Evolutionary conservation across 2,888 invertebrate genomes (phyloP).

Genomic region (Sinohyriopsis cumingii): DNA sequence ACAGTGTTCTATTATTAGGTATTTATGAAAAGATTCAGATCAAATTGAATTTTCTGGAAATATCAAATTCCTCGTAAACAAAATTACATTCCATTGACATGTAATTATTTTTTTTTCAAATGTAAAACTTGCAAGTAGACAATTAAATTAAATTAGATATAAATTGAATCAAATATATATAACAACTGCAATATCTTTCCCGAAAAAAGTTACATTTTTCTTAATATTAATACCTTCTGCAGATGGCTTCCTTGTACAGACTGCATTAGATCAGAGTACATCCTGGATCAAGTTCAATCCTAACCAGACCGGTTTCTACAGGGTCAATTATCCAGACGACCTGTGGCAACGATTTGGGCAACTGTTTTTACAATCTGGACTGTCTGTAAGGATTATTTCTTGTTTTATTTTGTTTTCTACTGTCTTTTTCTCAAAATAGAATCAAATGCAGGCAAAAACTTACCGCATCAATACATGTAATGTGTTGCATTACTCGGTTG

Average conservation of each 20-base stretch:
- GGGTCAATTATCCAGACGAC: slow-evolving; percentile 84
- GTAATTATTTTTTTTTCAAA: too few relatives aligned
- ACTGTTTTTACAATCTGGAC: slow-evolving; percentile 22
- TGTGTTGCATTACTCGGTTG: too few relatives aligned
- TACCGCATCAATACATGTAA: not conserved
- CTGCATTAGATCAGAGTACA: slow-evolving; percentile 5
- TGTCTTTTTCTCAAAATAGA: not conserved
- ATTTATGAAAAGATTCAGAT: too few relatives aligned
- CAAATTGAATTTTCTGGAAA: too few relatives aligned
- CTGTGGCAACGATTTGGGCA: slow-evolving; percentile 77
- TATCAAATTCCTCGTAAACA: too few relatives aligned
- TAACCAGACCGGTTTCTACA: slow-evolving; percentile 88
- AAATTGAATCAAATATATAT: too few relatives aligned
- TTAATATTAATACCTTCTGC: slow-evolving; percentile 3
- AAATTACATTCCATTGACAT: too few relatives aligned
- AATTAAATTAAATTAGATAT: too few relatives aligned
- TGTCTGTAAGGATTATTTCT: slow-evolving; percentile 9
- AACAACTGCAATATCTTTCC: too few relatives aligned
- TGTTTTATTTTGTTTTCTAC: not conserved
- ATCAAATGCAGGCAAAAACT: not conserved
- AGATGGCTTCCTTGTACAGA: slow-evolving; percentile 39
- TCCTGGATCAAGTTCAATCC: slow-evolving; percentile 84
- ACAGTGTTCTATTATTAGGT: too few relatives aligned
- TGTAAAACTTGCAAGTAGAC: too few relatives aligned
- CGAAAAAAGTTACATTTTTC: too few relatives aligned